Percentiles rank a stretch among this genome's conserved stretches.
Conservation (phyloP, 2,797 vertebrate species). For the Mus caroli region DNA sequence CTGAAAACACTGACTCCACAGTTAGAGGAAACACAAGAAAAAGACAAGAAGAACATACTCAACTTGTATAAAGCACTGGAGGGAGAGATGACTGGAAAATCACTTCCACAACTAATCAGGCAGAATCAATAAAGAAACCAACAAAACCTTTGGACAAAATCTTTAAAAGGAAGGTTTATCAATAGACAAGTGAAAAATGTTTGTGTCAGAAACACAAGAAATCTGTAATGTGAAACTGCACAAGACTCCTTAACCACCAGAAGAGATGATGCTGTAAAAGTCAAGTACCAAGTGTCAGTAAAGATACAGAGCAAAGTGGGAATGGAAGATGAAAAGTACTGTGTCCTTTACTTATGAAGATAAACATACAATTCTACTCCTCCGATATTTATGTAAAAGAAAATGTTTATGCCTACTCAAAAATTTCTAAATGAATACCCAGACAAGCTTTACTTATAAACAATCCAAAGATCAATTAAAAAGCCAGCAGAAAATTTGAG, state of each 20-base stretch:
- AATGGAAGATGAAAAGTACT: conserved; percentile 26
- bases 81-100: not conserved
- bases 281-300: not conserved
- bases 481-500: conserved; percentile 37
- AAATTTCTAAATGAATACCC: conserved; percentile 28
- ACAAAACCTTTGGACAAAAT: conserved; percentile 22
- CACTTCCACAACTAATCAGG: not conserved
- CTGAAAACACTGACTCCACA: conserved; percentile 42
- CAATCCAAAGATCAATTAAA: conserved; percentile 37
- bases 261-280: not conserved
- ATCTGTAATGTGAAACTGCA: conserved; percentile 25
- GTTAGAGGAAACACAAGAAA: not conserved
- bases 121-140: not conserved
- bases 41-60: conserved; percentile 26
- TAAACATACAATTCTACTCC: conserved; percentile 35
- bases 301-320: conserved; percentile 14
- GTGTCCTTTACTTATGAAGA: not conserved
- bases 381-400: conserved; percentile 46
- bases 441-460: conserved; percentile 22
- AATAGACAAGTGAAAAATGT: conserved; percentile 7
- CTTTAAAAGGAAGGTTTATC: not conserved
- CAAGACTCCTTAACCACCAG: not conserved
- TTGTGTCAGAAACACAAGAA: conserved; percentile 4
- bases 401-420: conserved; percentile 30
- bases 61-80: not conserved